Evolutionary conservation across 2,888 invertebrate genomes (phyloP).

Genomic region (Scaeva pyrastri): DNA sequence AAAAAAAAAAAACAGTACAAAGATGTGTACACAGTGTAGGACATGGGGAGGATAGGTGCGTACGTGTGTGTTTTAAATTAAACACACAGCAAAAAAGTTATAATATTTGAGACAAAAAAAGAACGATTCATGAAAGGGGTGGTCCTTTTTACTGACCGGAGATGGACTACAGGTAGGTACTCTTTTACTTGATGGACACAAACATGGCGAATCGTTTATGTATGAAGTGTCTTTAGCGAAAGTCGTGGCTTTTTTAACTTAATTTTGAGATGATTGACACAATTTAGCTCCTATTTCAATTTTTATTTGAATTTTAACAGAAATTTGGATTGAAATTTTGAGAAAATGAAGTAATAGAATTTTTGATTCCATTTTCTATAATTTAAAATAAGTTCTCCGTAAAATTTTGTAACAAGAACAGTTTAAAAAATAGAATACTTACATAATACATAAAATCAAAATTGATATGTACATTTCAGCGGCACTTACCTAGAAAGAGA

Average conservation of each 20-base stretch:
- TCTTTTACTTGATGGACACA: background rate
- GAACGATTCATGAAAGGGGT: slow-evolving; percentile 52
- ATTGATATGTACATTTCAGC: too few relatives aligned
- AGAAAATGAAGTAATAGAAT: too few relatives aligned
- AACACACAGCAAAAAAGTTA: slow-evolving; percentile 3
- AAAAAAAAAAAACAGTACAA: slow-evolving; percentile 11
- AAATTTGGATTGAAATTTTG: too few relatives aligned
- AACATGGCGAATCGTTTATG: slow-evolving; percentile 50
- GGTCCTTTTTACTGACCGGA: slow-evolving; percentile 34
- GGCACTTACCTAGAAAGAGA: slow-evolving; percentile 48
- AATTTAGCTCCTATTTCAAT: too few relatives aligned
- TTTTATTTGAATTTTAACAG: too few relatives aligned
- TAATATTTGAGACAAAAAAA: background rate
- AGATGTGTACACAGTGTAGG: background rate
- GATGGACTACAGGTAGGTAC: too few relatives aligned
- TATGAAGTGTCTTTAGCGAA: background rate
- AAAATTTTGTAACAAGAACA: too few relatives aligned
- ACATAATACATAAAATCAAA: background rate
- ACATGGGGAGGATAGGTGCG: too few relatives aligned
- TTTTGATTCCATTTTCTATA: too few relatives aligned
- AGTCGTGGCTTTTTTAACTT: too few relatives aligned
- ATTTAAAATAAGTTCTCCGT: too few relatives aligned
- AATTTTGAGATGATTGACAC: too few relatives aligned
- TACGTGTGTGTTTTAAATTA: slow-evolving; percentile 3
- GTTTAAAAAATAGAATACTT: slow-evolving; percentile 5